phyloP scores from a whole-genome alignment of 2,888 invertebrate genomes.

The Tenthredo mesomela region DNA sequence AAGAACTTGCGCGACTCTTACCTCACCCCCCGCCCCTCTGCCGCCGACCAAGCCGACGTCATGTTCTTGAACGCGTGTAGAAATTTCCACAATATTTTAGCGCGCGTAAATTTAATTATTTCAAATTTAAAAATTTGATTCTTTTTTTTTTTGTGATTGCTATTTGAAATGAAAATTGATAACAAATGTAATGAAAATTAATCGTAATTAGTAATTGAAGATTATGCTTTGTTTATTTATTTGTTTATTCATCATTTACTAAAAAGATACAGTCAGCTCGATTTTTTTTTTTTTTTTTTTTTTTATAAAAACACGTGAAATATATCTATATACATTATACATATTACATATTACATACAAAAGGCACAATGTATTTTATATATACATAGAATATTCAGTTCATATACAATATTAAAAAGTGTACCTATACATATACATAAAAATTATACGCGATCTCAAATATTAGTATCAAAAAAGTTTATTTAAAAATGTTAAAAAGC shows the following conservation, averaged over 20 bases:
- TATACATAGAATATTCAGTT: constrained; percentile 47
- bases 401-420: constrained; percentile 34
- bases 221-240: too few species aligned
- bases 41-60: too few species aligned
- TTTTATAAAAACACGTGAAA: background rate
- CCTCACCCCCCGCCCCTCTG: background rate
- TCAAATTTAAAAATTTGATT: background rate
- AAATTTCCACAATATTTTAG: background rate
- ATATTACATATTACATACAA: constrained; percentile 27
- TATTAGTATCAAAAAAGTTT: constrained; percentile 46
- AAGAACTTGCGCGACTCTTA: constrained; percentile 12
- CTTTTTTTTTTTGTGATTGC: background rate
- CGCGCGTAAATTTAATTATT: background rate
- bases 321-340: constrained; percentile 17
- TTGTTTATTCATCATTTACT: background rate
- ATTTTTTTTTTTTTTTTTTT: too few species aligned
- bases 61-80: background rate
- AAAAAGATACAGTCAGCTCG: constrained; percentile 4
- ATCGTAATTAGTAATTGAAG: too few species aligned
- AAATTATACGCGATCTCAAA: constrained; percentile 38
- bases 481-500: constrained; percentile 44
- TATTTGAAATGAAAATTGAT: background rate
- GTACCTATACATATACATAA: background rate
- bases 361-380: constrained; percentile 48
- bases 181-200: background rate